Base-by-base conservation (phyloP, 2,113 vertebrate species). In the Mugil cephalus region DNA sequence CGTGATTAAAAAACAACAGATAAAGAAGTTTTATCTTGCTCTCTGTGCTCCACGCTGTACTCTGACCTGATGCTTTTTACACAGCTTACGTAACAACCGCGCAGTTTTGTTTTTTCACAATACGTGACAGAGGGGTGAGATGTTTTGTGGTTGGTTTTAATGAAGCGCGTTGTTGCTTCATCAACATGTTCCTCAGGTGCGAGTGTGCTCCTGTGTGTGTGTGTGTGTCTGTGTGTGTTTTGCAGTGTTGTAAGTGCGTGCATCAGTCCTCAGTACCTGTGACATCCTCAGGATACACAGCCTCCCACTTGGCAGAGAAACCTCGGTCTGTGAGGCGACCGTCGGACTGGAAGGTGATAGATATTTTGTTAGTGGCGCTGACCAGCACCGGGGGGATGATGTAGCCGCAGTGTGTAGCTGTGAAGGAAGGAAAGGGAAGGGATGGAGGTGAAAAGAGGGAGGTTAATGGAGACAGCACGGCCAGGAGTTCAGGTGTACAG, bases 251-350 rank as follows among this genome's bases (percentile, higher is more conserved):
- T 2, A 60, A 45, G 63, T 71, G 65, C 50, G 24, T 24, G 13
- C 43, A 18, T 60, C 7, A 65, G 21, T 15, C 36, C 21, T 77
- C 35, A 19, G 82, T 88, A 92, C 94, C 94, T 84, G 85, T 55
- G 39, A 94, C 90, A 72, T 95, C 93, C 65, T 94, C 92, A 18
- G 92, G 90, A 69, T 93, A 89, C 53, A 93, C 92, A 10, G 90
- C 93, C 71, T 94, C 91, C 93, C 93, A 95, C 63, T 66, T 90
- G 56, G 89, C 91, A 40, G 88, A 89, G 82, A 94, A 94, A 12
- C 93, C 93, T 15, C 79, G 73, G 81, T 94, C 93, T 51, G 91
- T 81, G 74, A 93, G 91, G 10, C 84, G 82, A 48, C 77, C 17
- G 68, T 94, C 92, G 12, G 93, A 94, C 70, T 87, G 87, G 82